A percentile compares a stretch with the other conserved stretches of the same genome.
Evolutionary conservation across 2,797 vertebrate genomes (phyloP).

Genomic region (Bovichtus variegatus): DNA sequence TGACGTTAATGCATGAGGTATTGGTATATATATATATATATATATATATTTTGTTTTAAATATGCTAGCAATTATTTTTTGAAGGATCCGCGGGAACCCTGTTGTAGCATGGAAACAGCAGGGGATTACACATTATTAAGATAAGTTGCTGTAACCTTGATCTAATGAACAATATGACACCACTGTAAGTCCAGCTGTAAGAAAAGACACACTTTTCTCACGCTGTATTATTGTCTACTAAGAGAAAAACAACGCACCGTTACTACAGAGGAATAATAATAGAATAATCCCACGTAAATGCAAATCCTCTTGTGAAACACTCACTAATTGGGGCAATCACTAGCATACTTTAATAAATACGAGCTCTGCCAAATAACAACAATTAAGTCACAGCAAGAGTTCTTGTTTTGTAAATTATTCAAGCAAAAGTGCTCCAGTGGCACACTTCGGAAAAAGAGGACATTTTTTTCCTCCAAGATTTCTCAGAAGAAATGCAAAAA

Average conservation of each 20-base stretch:
- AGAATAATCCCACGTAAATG: background rate
- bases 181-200: too few relatives aligned
- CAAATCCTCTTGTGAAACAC: background rate
- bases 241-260: background rate
- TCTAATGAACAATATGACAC: background rate
- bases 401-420: background rate
- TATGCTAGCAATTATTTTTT: too few relatives aligned
- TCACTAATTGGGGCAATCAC: background rate
- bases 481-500: accelerated
- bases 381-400: background rate
- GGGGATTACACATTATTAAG: background rate
- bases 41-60: too few relatives aligned
- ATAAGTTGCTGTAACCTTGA: background rate
- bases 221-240: background rate
- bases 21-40: too few relatives aligned
- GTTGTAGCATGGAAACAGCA: too few relatives aligned
- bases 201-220: background rate
- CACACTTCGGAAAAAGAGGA: background rate
- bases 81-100: too few relatives aligned
- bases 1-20: too few relatives aligned
- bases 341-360: background rate
- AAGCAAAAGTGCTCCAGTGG: background rate
- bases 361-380: background rate
- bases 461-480: background rate
- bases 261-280: background rate